phyloP scores from a whole-genome alignment of 2,888 invertebrate genomes.

The Candidula unifasciata region DNA sequence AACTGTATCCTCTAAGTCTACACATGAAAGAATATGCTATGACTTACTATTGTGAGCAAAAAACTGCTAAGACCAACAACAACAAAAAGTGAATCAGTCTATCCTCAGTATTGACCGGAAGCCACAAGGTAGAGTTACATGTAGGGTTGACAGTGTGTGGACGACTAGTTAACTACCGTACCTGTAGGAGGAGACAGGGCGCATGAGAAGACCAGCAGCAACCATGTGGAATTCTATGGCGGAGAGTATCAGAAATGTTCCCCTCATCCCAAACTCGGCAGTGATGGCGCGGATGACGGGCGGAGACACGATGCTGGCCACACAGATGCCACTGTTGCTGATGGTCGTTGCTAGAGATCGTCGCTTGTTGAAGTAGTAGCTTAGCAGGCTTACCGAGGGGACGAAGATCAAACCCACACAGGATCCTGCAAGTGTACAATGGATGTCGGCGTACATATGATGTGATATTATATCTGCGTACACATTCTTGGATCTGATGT shows the following conservation, averaged over 20 bases:
- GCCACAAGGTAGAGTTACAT: no score
- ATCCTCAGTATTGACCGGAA: no score
- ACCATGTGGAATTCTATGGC: slow-evolving; percentile 47
- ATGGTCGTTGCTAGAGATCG: slow-evolving; percentile 52
- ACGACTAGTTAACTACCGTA: background rate
- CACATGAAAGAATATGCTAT: no score
- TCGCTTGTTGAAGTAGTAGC: slow-evolving; percentile 50
- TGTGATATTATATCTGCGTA: no score
- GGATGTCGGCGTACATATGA: background rate
- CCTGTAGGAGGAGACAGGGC: slow-evolving; percentile 48
- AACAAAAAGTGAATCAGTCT: no score
- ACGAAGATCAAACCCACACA: slow-evolving; percentile 38
- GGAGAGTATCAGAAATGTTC: slow-evolving; percentile 43
- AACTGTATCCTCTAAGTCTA: no score
- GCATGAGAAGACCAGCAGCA: slow-evolving; percentile 42
- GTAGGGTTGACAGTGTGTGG: no score
- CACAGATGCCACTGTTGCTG: slow-evolving; percentile 49
- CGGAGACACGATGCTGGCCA: slow-evolving; percentile 47
- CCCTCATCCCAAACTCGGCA: slow-evolving; percentile 42
- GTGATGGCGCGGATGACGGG: slow-evolving; percentile 45
- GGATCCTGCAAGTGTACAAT: background rate
- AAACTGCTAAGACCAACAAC: no score
- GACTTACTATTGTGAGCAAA: no score
- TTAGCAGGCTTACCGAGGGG: slow-evolving; percentile 40
- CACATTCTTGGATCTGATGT: no score